Evolutionary conservation across 2,888 invertebrate genomes (phyloP).

Genomic region (Globia sparganii): DNA sequence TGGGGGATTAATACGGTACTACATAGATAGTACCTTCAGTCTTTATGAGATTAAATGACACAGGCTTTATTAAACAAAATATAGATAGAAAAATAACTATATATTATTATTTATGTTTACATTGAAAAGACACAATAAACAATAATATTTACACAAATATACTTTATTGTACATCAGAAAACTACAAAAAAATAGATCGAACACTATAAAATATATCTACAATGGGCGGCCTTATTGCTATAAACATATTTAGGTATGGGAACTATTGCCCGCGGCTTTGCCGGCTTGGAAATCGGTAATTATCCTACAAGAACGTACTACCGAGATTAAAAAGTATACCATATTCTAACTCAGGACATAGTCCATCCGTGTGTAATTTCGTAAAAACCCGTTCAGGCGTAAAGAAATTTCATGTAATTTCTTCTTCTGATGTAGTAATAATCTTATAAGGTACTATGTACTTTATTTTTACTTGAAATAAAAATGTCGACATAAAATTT

Average conservation of each 20-base stretch:
- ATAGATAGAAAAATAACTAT: neutral
- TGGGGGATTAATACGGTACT: slow-evolving; percentile 28
- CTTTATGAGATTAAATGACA: neutral
- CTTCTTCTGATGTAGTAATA: neutral
- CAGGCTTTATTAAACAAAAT: neutral
- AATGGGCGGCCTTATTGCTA: too few relatives aligned
- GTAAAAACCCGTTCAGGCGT: neutral
- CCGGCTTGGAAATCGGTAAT: neutral
- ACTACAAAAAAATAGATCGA: too few relatives aligned
- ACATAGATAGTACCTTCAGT: neutral
- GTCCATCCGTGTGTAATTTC: neutral
- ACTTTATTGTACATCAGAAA: too few relatives aligned
- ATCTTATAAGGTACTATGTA: too few relatives aligned
- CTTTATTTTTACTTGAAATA: neutral
- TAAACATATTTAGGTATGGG: too few relatives aligned
- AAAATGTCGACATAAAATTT: neutral
- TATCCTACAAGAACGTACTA: neutral
- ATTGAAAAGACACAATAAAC: neutral
- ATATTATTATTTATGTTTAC: neutral
- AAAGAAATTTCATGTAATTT: too few relatives aligned
- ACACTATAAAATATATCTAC: too few relatives aligned
- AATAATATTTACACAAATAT: neutral
- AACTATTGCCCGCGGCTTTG: neutral
- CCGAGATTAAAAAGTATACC: neutral
- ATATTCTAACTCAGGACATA: neutral